phyloP scores from a whole-genome alignment of 2,113 vertebrate species.

The Aspiorhynchus laticeps region DNA sequence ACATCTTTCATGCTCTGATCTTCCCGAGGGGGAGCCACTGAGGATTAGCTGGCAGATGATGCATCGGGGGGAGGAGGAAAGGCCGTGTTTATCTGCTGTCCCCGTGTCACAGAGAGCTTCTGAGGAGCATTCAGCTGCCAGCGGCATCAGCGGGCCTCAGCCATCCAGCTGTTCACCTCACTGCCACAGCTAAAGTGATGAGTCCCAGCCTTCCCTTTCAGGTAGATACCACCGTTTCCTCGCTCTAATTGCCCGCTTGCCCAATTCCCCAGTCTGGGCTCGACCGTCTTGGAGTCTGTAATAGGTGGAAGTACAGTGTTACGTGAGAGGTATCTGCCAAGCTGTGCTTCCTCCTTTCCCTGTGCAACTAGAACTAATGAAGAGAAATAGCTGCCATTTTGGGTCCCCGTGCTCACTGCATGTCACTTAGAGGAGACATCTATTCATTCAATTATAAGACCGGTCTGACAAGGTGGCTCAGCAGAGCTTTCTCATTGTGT shows the following conservation, averaged over 20 bases:
- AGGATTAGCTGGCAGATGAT: constrained; percentile 70
- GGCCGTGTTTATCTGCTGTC: constrained; percentile 67
- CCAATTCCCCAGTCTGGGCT: background rate
- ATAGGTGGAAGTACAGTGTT: background rate
- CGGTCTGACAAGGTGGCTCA: background rate
- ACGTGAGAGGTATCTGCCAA: constrained; percentile 15
- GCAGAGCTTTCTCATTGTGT: constrained; percentile 1
- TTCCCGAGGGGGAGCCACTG: constrained; percentile 65
- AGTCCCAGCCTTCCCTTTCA: constrained; percentile 67
- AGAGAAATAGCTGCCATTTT: constrained; percentile 50
- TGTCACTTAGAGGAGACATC: constrained; percentile 45
- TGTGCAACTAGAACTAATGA: constrained; percentile 45
- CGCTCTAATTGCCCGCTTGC: constrained; percentile 15
- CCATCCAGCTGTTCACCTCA: constrained; percentile 56
- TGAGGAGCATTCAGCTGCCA: constrained; percentile 59
- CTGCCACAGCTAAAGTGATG: constrained; percentile 67
- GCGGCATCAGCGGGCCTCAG: constrained; percentile 48
- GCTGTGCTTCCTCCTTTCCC: background rate
- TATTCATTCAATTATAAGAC: constrained; percentile 45
- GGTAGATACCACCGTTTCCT: constrained; percentile 57
- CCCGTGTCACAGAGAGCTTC: constrained; percentile 68
- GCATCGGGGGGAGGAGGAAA: constrained; percentile 63
- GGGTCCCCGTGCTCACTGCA: constrained; percentile 43
- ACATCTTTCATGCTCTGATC: constrained; percentile 56
- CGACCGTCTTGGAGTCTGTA: background rate